Evolutionary conservation across 2,888 invertebrate genomes (phyloP).

Genomic region (Pharmacophagus antenor): DNA sequence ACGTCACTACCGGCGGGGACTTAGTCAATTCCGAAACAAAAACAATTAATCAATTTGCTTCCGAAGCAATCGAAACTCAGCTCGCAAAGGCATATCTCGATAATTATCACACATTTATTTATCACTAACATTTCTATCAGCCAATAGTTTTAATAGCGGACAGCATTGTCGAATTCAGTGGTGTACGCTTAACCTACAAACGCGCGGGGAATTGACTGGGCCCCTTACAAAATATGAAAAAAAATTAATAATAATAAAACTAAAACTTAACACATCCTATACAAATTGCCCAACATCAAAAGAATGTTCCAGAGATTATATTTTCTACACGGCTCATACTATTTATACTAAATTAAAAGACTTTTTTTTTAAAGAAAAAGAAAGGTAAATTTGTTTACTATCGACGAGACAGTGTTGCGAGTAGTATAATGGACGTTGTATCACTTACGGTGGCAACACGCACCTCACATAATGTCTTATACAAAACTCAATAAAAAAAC

Average conservation of each 20-base stretch:
- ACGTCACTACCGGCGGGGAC: constrained; percentile 70
- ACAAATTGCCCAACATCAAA: constrained; percentile 64
- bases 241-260: constrained; percentile 46
- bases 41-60: constrained; percentile 37
- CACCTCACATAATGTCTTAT: constrained; percentile 29
- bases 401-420: constrained; percentile 5
- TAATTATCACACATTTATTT: constrained; percentile 67
- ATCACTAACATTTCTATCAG: constrained; percentile 52
- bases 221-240: constrained; percentile 59
- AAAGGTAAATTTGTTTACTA: constrained; percentile 4
- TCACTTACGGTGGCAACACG: constrained; percentile 14
- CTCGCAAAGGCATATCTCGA: constrained; percentile 61
- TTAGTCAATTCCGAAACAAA: constrained; percentile 63
- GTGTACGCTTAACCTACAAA: constrained; percentile 37
- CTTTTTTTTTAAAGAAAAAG: no score
- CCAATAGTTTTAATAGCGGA: constrained; percentile 44
- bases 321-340: constrained; percentile 35
- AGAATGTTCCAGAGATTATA: constrained; percentile 50
- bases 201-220: constrained; percentile 67
- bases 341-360: no score
- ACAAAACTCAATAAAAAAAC: constrained; percentile 31
- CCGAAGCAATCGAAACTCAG: constrained; percentile 48
- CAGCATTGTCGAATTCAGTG: constrained; percentile 41
- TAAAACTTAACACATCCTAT: constrained; percentile 70
- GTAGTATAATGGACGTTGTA: constrained; percentile 14